phyloP scores from a whole-genome alignment of 2,113 vertebrate genomes.

The Sciurus niger region DNA sequence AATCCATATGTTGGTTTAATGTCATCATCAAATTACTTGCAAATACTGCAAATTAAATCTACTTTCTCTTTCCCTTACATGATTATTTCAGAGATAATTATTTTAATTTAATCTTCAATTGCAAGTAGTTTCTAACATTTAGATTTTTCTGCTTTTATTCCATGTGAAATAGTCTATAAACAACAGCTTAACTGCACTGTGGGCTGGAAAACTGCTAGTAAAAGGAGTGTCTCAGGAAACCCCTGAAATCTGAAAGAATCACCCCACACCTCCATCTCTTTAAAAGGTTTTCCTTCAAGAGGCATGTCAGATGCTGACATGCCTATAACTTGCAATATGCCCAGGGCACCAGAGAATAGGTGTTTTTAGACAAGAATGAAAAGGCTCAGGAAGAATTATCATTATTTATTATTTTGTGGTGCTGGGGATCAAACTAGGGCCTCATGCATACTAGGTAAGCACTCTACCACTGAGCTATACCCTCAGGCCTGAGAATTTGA shows the following conservation, averaged over 20 bases:
- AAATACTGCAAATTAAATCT: slow-evolving; percentile 19
- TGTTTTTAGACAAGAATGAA: neutral
- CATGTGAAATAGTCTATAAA: neutral
- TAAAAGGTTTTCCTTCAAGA: slow-evolving; percentile 10
- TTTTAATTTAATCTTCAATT: slow-evolving; percentile 44
- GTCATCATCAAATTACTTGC: neutral
- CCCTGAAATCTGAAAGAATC: neutral
- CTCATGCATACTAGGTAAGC: neutral
- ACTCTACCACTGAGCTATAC: neutral
- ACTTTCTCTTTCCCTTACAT: neutral
- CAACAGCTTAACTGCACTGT: neutral
- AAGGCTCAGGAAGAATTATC: neutral
- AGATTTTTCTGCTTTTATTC: neutral
- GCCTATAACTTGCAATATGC: neutral
- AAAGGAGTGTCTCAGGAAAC: neutral
- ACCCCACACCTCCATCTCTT: neutral
- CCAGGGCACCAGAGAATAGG: neutral
- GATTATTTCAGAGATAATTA: slow-evolving; percentile 22
- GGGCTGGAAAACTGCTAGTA: neutral
- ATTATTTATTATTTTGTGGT: neutral
- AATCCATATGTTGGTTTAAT: neutral
- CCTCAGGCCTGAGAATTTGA: neutral
- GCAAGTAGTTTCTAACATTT: slow-evolving; percentile 7
- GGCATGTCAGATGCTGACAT: neutral
- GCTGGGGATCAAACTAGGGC: neutral